A percentile compares a stretch with the other conserved stretches of the same genome.
Conservation (phyloP, 2,113 vertebrate genomes). For the Alces alces region DNA sequence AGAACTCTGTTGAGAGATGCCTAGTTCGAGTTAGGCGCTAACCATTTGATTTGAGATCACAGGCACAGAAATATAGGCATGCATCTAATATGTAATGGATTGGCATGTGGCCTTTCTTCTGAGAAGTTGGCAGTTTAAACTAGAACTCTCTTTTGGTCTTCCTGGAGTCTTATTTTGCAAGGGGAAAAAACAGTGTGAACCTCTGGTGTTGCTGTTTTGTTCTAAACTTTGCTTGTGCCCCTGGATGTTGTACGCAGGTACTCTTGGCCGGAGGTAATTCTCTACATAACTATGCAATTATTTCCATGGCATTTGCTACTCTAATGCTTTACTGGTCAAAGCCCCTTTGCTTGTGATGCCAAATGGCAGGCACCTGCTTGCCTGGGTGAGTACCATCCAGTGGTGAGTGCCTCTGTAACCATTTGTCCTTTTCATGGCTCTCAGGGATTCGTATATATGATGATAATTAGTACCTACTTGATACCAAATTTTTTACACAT, state of each 20-base stretch:
- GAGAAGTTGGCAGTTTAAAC: conserved; percentile 37
- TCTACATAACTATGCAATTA: conserved; percentile 58
- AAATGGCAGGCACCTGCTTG: conserved; percentile 50
- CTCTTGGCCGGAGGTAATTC: conserved; percentile 52
- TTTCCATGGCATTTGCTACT: conserved; percentile 54
- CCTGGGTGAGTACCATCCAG: conserved; percentile 46
- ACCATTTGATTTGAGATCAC: conserved; percentile 40
- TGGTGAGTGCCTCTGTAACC: conserved; percentile 50
- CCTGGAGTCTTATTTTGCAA: conserved; percentile 53
- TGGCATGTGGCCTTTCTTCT: conserved; percentile 10
- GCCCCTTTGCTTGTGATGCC: conserved; percentile 49
- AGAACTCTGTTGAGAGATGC: conserved; percentile 2
- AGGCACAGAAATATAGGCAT: conserved; percentile 15
- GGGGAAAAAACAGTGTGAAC: conserved; percentile 16
- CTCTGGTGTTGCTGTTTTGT: conserved; percentile 48
- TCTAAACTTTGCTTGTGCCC: conserved; percentile 50
- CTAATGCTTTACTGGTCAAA: conserved; percentile 53
- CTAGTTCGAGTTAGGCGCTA: neutral
- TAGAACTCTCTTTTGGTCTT: conserved; percentile 42
- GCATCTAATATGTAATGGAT: conserved; percentile 3
- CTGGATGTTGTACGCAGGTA: conserved; percentile 50
- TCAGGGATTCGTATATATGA: conserved; percentile 1
- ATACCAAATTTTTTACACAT: neutral
- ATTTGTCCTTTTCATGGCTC: conserved; percentile 48
- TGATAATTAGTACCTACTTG: neutral